Evolutionary conservation across 2,797 vertebrate genomes (phyloP), one percentile per base, ranked within the genome.

Genomic region (Microchirus variegatus): DNA sequence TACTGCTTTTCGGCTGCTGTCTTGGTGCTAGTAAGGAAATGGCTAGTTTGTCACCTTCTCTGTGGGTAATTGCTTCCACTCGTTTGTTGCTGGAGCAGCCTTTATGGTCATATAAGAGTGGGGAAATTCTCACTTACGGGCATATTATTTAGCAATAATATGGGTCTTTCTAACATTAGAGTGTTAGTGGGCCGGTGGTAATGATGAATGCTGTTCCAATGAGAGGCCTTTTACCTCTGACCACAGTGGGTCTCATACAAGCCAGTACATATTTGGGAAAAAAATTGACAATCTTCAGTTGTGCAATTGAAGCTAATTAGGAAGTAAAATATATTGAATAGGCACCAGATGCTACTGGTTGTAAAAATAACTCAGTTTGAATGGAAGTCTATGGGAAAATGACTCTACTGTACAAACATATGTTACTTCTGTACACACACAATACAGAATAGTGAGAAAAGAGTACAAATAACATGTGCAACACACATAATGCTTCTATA

Each of bases 131-230:
- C 64, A 84, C 75, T 64, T 77, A 63, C 70, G 63, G 66, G 31
- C 65, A 53, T 81, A 84, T 82, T 81, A 77, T 82, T 75, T 81
- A 76, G 72, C 70, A 77, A 76, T 89, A 89, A 90, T 84, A 77
- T 83, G 73, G 70, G 64, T 59, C 63, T 79, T 70, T 82, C 47
- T 71, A 59, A 45, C 77, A 64, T 75, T 73, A 49, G 26, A 67
- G 17, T 51, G 63, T 15, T 43, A 56, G 44, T 68, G 44, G 57
- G 80, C 70, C 67, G 78, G 72, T 60, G 62, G 22, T 17, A 16
- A 73, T n/a, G n/a, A n/a, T n/a, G n/a, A n/a, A n/a, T n/a, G n/a
- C n/a, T 59, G 49, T 49, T 38, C 63, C 63, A 40, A 65, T 77
- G 52, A 53, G 42, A 19, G 55, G 53, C 53, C 46, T 52, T 15